Percentiles rank a stretch among this genome's conserved stretches.
These are phyloP conservation scores for Catharus fuscescens DNA, from an alignment of 2,113 vertebrate species.

Conservation along the genomic window DNA sequence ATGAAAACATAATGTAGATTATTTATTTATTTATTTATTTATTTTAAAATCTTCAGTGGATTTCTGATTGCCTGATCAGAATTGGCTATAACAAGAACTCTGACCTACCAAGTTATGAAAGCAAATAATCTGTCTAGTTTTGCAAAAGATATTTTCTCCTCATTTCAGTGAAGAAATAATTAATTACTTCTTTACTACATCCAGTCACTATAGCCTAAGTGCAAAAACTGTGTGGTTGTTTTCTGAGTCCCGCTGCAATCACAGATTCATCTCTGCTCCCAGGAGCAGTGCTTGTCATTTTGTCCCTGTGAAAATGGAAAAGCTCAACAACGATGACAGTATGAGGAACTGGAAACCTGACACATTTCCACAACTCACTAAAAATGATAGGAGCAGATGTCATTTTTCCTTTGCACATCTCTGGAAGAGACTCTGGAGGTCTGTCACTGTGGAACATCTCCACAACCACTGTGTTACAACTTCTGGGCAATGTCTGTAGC, in stretches of 20 bases:
- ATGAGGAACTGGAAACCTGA: conserved; percentile 6
- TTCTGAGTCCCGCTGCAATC: neutral
- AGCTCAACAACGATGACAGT: neutral
- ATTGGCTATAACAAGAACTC: neutral
- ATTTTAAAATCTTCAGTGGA: neutral
- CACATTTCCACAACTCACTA: conserved; percentile 2
- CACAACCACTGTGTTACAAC: neutral
- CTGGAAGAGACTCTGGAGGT: conserved; percentile 13
- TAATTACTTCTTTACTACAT: neutral
- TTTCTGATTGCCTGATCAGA: neutral
- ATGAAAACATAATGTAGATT: too few species aligned
- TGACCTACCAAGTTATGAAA: neutral
- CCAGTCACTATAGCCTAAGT: neutral
- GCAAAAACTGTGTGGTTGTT: neutral
- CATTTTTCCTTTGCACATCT: neutral
- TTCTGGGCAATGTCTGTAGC: neutral
- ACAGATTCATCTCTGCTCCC: neutral
- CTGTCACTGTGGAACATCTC: conserved; percentile 12
- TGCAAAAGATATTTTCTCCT: neutral
- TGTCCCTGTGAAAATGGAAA: conserved; percentile 18
- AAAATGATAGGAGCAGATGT: conserved; percentile 41
- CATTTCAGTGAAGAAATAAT: neutral
- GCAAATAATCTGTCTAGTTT: neutral
- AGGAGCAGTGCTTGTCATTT: conserved; percentile 11
- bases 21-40: neutral